phyloP scores from a whole-genome alignment of 2,113 vertebrate genomes.

The Lycocorax pyrrhopterus region DNA sequence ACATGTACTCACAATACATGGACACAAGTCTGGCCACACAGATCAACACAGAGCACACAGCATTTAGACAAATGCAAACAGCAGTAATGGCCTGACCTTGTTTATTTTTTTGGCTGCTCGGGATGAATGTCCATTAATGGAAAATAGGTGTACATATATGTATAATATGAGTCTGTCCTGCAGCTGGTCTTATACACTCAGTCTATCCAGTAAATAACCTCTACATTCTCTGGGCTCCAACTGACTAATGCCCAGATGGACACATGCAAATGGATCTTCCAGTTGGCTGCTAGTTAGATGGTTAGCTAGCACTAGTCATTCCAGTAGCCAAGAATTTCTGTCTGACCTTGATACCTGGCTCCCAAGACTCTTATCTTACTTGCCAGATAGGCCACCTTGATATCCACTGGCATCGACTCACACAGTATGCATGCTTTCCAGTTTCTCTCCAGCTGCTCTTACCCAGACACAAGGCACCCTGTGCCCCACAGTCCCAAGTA shows the following conservation, averaged over 20 bases:
- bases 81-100: background rate
- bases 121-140: background rate
- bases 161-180: background rate
- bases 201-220: background rate
- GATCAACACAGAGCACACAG: background rate
- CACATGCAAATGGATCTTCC: background rate
- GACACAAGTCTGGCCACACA: background rate
- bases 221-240: background rate
- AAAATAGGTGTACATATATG: background rate
- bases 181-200: background rate
- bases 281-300: background rate
- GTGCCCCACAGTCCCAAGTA: too few species aligned
- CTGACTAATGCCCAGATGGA: background rate
- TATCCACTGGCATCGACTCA: rapidly evolving
- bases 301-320: background rate
- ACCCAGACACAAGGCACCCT: too few species aligned
- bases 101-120: background rate
- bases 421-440: background rate
- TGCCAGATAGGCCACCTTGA: background rate
- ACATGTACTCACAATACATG: too few species aligned
- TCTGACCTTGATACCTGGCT: background rate
- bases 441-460: background rate
- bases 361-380: background rate
- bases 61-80: background rate
- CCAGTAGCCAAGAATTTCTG: background rate